Evolutionary conservation across 2,888 invertebrate species (phyloP).

Genomic region (Choreutis nemorana): DNA sequence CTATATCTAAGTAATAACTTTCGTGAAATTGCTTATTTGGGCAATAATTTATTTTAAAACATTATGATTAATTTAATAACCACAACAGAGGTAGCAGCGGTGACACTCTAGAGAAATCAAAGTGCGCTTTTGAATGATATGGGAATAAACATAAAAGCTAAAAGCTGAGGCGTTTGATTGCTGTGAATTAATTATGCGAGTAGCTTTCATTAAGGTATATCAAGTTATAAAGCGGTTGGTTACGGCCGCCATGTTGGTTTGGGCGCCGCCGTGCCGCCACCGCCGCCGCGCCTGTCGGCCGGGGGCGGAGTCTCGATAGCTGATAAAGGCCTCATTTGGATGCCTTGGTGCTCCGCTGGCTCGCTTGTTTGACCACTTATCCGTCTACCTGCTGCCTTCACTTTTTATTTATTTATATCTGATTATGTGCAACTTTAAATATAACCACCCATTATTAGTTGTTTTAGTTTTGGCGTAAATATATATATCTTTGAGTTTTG

Average conservation of each 20-base stretch:
- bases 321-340: slow-evolving; percentile 29
- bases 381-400: background rate
- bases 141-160: slow-evolving; percentile 61
- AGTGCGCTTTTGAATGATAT: slow-evolving; percentile 59
- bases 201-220: slow-evolving; percentile 57
- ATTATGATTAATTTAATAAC: too few relatives aligned
- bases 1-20: too few relatives aligned
- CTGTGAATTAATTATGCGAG: slow-evolving; percentile 62
- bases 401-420: background rate
- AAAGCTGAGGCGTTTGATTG: slow-evolving; percentile 51
- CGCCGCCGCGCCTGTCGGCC: slow-evolving; percentile 16
- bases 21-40: too few relatives aligned
- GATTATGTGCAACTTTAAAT: too few relatives aligned
- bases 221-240: slow-evolving; percentile 24
- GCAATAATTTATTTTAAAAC: too few relatives aligned
- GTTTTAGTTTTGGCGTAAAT: too few relatives aligned
- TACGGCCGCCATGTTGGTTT: slow-evolving; percentile 22
- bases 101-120: slow-evolving; percentile 64
- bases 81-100: too few relatives aligned
- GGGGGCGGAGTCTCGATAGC: slow-evolving; percentile 34
- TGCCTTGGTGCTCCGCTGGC: background rate
- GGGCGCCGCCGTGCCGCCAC: slow-evolving; percentile 18
- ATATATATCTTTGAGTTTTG: too few relatives aligned
- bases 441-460: too few relatives aligned
- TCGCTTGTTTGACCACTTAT: background rate